These are phyloP conservation scores for Linepithema humile DNA, from an alignment of 1,140 invertebrate genomes.

Conservation along the genomic window DNA sequence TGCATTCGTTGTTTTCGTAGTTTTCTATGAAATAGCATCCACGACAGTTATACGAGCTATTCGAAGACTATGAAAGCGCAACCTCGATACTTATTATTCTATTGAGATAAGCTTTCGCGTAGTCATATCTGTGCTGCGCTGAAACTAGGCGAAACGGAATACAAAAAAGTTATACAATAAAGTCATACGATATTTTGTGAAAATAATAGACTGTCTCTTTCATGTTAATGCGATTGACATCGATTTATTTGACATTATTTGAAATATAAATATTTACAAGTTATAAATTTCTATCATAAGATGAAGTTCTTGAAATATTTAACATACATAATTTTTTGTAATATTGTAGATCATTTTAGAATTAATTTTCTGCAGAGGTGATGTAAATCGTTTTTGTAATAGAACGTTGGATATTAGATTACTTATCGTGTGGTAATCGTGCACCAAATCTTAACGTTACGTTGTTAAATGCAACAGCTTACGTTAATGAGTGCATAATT, in stretches of 20 bases:
- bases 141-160: background rate
- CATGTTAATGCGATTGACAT: background rate
- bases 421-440: background rate
- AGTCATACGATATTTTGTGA: background rate
- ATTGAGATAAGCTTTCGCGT: slow-evolving; percentile 55
- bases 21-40: background rate
- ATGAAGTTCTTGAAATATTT: background rate
- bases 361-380: background rate
- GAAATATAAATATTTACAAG: background rate
- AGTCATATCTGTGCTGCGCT: background rate
- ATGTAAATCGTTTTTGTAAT: background rate
- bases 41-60: background rate
- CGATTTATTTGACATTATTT: background rate
- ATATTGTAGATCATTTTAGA: background rate
- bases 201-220: background rate
- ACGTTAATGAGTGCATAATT: slow-evolving; percentile 20
- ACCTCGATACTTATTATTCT: slow-evolving; percentile 48
- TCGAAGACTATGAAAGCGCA: slow-evolving; percentile 51
- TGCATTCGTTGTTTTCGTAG: background rate
- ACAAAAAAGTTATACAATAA: background rate
- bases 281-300: background rate
- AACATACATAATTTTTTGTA: background rate
- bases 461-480: slow-evolving; percentile 26
- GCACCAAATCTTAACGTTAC: background rate
- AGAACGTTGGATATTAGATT: background rate